These are phyloP conservation scores for Drosophila bocqueti DNA, from an alignment of 1,140 invertebrate species.

Conservation along the genomic window DNA sequence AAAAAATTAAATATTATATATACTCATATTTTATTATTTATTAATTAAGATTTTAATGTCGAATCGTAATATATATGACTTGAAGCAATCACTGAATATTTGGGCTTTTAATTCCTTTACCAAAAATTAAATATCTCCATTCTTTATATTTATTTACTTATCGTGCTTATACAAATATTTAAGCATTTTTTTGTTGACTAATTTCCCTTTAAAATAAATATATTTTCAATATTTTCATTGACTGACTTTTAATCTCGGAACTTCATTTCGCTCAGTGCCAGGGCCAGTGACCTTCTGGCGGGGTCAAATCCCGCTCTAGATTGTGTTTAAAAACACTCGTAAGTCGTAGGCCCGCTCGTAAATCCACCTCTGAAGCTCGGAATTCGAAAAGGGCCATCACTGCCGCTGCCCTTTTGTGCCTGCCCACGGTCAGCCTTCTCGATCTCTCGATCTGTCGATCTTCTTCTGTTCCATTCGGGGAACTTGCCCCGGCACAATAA, in stretches of 20 bases:
- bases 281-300: slow-evolving; percentile 14
- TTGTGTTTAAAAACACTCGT: not conserved
- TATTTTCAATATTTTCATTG: not conserved
- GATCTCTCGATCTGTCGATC: not conserved
- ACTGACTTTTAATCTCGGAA: too few species aligned
- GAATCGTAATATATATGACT: too few species aligned
- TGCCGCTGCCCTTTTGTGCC: slow-evolving; percentile 15
- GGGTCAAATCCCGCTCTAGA: slow-evolving; percentile 29
- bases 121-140: too few species aligned
- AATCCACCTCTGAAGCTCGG: slow-evolving; percentile 11
- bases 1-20: too few species aligned
- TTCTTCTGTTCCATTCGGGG: not conserved
- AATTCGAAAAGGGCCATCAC: slow-evolving; percentile 15
- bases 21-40: too few species aligned
- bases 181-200: too few species aligned
- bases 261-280: not conserved
- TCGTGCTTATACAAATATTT: too few species aligned
- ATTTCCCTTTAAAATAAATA: not conserved
- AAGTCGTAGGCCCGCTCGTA: slow-evolving; percentile 6
- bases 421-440: slow-evolving; percentile 33
- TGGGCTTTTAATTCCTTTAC: too few species aligned
- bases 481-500: slow-evolving; percentile 25
- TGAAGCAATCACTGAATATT: too few species aligned
- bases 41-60: too few species aligned
- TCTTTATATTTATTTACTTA: too few species aligned